These are phyloP conservation scores for Drosophila micromelanica DNA, from an alignment of 1,140 invertebrate genomes.

Conservation along the genomic window DNA sequence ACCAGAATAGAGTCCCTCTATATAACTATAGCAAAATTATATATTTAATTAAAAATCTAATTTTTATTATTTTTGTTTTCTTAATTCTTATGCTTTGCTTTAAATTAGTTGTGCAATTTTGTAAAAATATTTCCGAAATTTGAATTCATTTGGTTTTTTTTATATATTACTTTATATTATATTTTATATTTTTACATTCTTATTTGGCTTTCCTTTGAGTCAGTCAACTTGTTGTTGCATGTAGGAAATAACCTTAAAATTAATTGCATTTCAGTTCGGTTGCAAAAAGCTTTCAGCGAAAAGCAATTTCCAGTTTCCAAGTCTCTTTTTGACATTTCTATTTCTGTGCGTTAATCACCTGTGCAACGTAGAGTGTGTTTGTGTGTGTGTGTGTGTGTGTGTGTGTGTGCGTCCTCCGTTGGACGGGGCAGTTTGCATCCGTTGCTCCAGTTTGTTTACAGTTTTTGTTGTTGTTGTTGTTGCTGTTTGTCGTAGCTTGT, in stretches of 20 bases:
- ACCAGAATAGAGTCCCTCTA: no score
- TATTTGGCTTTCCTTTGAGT: not conserved
- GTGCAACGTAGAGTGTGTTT: constrained; percentile 5
- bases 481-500: constrained; percentile 51
- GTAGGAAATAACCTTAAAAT: not conserved
- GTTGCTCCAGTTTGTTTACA: constrained; percentile 6
- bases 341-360: constrained; percentile 21
- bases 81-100: no score
- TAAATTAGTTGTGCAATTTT: no score
- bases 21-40: no score
- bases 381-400: constrained; percentile 10
- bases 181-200: not conserved
- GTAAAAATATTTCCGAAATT: not conserved
- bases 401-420: not conserved
- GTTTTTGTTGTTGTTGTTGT: constrained; percentile 6
- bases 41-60: no score
- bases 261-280: constrained; percentile 7
- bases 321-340: not conserved
- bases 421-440: constrained; percentile 13
- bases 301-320: constrained; percentile 13
- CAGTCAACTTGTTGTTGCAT: not conserved
- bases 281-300: not conserved
- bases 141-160: no score
- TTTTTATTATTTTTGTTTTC: no score
- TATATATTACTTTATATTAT: not conserved